These are phyloP conservation scores for Petaurus breviceps DNA, from an alignment of 2,113 vertebrate species.

Conservation along the genomic window DNA sequence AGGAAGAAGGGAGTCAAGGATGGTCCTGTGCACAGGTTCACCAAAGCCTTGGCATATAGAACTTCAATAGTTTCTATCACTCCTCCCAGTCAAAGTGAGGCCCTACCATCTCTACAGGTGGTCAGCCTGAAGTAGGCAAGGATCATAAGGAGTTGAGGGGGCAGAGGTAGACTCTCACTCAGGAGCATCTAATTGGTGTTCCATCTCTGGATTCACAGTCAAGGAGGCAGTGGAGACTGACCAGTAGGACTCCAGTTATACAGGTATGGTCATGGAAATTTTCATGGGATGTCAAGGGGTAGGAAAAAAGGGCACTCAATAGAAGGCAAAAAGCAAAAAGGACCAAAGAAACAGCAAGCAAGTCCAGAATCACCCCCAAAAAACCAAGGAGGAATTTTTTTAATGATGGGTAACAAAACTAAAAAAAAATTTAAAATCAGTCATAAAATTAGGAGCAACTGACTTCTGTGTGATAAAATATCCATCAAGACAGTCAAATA, in stretches of 20 bases:
- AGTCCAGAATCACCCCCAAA: background rate
- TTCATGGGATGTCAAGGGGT: background rate
- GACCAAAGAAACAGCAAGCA: background rate
- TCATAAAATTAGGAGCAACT: background rate
- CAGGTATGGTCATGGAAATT: background rate
- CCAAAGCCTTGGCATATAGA: background rate
- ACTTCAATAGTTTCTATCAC: background rate
- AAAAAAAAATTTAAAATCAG: background rate
- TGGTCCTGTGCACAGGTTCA: background rate
- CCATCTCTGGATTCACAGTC: background rate
- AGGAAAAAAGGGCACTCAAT: background rate
- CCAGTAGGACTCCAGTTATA: background rate
- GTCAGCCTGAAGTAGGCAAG: background rate
- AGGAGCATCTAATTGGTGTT: background rate
- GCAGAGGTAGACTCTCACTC: background rate
- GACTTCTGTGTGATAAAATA: background rate
- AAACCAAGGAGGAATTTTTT: background rate
- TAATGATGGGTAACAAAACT: background rate
- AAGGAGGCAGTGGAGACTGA: background rate
- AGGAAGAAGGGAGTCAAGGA: background rate
- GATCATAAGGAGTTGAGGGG: background rate
- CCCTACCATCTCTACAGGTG: background rate
- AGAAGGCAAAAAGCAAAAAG: background rate
- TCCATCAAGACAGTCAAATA: background rate
- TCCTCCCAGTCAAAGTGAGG: background rate